Base-by-base conservation (phyloP, 2,888 invertebrate genomes). In the Polia nebulosa region DNA sequence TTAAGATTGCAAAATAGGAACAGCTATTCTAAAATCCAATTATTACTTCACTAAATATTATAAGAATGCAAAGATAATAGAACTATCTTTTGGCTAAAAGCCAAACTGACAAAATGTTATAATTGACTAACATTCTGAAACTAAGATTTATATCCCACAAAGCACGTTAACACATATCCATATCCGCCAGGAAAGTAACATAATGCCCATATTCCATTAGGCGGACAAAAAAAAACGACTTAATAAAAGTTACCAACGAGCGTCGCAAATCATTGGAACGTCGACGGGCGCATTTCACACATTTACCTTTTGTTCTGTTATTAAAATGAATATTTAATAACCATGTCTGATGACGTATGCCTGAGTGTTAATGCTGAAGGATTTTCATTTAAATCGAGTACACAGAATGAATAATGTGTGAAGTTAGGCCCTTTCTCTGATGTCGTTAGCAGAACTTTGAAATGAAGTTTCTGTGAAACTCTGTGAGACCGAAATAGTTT, bases 291-390 rank as follows among this genome's bases (percentile, higher is more conserved):
- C 85, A 89, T 89, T 91, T 89, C 86, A 89, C 87, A 86, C 85
- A 86, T 89, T 89, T 86, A 86, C 82, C 85, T 89, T 90, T 82
- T 85, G 82, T 80, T 85, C 81, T 78, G 85, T 92, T 91, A 91
- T 91, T 90, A 88, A 92, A 93, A 92, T 92, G 85, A 89, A 93
- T 92, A 93, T 93, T 92, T 93, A 90, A 93, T 92, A 91, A 88
- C 85, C 90, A 85, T 87, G 89, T 88, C 90, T 87, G 84, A 89
- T 85, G 87, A 89, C 88, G 86, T 85, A 86, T 85, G 84, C 69
- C 60, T 84, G 82, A 73, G 83, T 76, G 72, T 76, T 85, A 85
- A 88, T 76, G 82, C 80, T 81, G 84, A 83, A 85, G 81, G 78
- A 83, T 83, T 82, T 82, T 85, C 80, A 64, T 70, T 76, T 72